Evolutionary conservation across 2,888 invertebrate genomes (phyloP), one percentile per base, ranked within the genome.

Genomic region (Amphipyra berbera): DNA sequence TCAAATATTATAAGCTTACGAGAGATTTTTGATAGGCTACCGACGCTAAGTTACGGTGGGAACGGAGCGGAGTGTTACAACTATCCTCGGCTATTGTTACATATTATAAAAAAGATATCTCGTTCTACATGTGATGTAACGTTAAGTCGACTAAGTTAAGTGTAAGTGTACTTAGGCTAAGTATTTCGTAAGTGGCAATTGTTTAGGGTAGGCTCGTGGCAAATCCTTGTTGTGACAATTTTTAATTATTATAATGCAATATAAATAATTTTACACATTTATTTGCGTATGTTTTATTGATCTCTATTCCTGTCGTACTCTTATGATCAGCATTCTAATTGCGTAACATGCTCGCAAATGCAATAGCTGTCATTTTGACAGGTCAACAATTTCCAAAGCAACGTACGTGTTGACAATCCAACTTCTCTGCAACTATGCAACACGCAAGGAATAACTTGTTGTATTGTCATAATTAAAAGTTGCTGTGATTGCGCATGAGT

Each of bases 61-160:
- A 86, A 87, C 82, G 88, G 87, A 88, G 88, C 86, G 80, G 83
- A 74, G 82, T 82, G 86, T 73, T 73, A 72, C 66, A 68, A 80
- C 68, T 78, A 79, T 82, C 82, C 81, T 87, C 89, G 90, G 90
- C 89, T 86, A 88, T 89, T 91, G 88, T 90, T 90, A 90, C 88
- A 90, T 92, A 89, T 88, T 84, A 79, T 81, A 79, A 82, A 85
- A 73, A 87, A 86, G 83, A 89, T 91, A 93, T 94, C 93, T 94
- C 93, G 93, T 92, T 95, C 88, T 93, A 91, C 85, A 93, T 94
- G 95, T 95, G 95, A 95, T 95, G 94, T 95, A 93, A 91, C 84
- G 75, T 91, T 94, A 94, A 94, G 94, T 93, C 83, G 85, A 79
- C 79, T 91, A 90, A 87, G 86, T 84, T 88, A 88, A 69, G 82